phyloP scores from a whole-genome alignment of 2,888 invertebrate genomes.

The Frankliniella intonsa region DNA sequence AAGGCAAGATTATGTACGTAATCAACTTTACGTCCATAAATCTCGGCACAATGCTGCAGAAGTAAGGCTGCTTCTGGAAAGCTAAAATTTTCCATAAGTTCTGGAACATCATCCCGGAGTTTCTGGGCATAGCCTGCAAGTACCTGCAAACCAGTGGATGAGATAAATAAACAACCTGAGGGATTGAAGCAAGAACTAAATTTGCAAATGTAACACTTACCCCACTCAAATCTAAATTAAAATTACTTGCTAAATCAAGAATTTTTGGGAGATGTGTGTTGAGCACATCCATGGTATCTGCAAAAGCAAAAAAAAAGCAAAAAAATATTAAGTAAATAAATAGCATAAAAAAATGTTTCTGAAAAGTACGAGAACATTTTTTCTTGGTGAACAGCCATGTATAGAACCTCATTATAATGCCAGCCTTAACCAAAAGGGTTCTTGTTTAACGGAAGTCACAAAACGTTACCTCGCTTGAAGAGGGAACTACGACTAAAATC shows the following conservation, averaged over 20 bases:
- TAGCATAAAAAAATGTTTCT: neutral
- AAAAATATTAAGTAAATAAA: neutral
- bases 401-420: too few species aligned
- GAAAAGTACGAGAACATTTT: too few species aligned
- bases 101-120: neutral
- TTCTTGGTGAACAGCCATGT: too few species aligned
- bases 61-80: conserved; percentile 9
- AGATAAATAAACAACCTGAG: neutral
- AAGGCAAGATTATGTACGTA: neutral
- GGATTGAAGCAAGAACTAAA: neutral
- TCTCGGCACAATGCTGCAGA: neutral
- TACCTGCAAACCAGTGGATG: neutral
- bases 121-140: neutral
- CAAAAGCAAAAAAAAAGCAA: neutral
- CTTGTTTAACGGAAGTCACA: too few species aligned
- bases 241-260: neutral
- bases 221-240: neutral
- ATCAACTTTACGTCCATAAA: neutral
- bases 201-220: neutral
- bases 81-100: neutral
- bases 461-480: too few species aligned
- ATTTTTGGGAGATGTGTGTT: neutral
- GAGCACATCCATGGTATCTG: neutral
- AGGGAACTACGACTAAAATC: too few species aligned
- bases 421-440: too few species aligned